Conservation (phyloP, 2,888 invertebrate species). For the Lordiphosa fenestrarum region DNA sequence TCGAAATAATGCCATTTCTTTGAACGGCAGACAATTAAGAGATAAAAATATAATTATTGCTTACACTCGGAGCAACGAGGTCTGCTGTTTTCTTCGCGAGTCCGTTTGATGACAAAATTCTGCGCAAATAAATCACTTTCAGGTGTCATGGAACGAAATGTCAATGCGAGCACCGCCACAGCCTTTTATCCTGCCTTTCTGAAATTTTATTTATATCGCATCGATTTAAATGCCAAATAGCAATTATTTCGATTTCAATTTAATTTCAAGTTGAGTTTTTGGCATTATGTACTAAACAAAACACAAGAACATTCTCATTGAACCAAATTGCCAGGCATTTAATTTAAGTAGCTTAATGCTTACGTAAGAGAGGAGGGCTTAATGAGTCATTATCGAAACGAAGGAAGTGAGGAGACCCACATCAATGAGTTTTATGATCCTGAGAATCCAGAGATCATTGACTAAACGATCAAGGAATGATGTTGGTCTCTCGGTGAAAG, state of each 20-base stretch:
- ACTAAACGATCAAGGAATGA: no score
- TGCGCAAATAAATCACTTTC: slow-evolving; percentile 77
- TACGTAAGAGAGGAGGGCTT: no score
- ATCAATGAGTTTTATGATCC: no score
- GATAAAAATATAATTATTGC: slow-evolving; percentile 79
- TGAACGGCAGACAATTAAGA: slow-evolving; percentile 73
- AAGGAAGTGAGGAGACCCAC: no score
- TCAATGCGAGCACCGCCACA: background rate
- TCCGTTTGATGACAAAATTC: slow-evolving; percentile 42
- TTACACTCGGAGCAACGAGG: slow-evolving; percentile 39
- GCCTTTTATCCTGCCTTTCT: background rate
- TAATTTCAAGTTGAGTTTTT: slow-evolving; percentile 13
- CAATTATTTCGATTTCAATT: slow-evolving; percentile 39
- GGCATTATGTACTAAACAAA: slow-evolving; percentile 20
- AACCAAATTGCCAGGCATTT: background rate
- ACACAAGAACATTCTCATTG: slow-evolving; percentile 27
- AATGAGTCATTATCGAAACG: no score
- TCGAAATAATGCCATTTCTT: slow-evolving; percentile 70
- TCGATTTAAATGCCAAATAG: slow-evolving; percentile 33
- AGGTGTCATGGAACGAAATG: slow-evolving; percentile 46
- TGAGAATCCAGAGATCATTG: no score
- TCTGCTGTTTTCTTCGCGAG: slow-evolving; percentile 34
- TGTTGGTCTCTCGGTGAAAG: no score
- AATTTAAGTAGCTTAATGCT: no score
- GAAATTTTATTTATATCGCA: slow-evolving; percentile 30